Base-by-base conservation (phyloP, 2,113 vertebrate species). In the Labeo rohita region DNA sequence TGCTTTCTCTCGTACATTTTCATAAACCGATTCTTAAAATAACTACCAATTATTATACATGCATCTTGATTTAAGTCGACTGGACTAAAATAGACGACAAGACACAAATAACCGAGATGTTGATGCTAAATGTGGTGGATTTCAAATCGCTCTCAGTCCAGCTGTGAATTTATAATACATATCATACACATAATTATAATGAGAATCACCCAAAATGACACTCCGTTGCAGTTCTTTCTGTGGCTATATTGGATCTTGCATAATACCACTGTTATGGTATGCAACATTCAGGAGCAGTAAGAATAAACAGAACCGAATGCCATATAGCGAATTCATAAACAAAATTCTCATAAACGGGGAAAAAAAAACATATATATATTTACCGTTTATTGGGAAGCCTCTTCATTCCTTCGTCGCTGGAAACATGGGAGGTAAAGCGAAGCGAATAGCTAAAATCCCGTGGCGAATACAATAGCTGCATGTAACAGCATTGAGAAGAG, bases 341-440 rank as follows among this genome's bases (percentile, higher is more conserved):
- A 39, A 45, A 54, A 80, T 66, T 23, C n/a, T 34, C n/a, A 23
- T 34, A 61, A 80, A 61, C 9, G 1, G 21, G 36, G 13, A n/a
- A 43, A 78, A 34, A 75, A 68, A 43, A 39, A n/a, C n/a, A n/a
- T 3, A 39, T 39, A 39, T 50, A 72, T 28, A 28, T 28, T 66
- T 90, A 91, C 89, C 91, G 77, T 85, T 78, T 75, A 84, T 85
- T 21, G 43, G 50, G 59, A 88, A 72, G 61, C 28, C 85, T 84
- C 73, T 73, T 88, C 91, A 90, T 91, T 84, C 73, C 89, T 87
- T 79, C 73, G 66, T 84, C 80, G 83, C 83, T 43, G 72, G 65
- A 83, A 73, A 59, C 49, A 36, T 66, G 39, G 63, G 54, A 39
- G 9, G 43, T 36, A 78, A 28, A 82, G 72, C 78, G 49, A 70